Evolutionary conservation across 1,140 invertebrate genomes (phyloP).

Genomic region (Drosophila elegans): DNA sequence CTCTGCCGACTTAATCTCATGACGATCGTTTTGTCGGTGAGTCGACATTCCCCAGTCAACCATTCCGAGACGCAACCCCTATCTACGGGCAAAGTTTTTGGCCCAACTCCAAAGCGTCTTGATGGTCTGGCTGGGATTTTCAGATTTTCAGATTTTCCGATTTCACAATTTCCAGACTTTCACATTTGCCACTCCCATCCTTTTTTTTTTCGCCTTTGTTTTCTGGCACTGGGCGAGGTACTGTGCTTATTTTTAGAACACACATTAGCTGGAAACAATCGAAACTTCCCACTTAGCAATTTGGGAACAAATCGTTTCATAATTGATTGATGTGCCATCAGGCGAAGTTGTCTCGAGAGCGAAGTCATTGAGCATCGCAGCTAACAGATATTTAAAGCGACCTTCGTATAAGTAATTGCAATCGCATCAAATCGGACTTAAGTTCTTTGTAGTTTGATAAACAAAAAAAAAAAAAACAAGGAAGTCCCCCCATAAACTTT

Average conservation of each 20-base stretch:
- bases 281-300: constrained; percentile 57
- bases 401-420: constrained; percentile 27
- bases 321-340: constrained; percentile 74
- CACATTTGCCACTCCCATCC: too few relatives aligned
- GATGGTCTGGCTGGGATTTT: constrained; percentile 16
- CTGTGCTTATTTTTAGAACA: constrained; percentile 74
- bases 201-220: too few relatives aligned
- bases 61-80: not conserved
- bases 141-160: constrained; percentile 17
- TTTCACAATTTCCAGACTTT: not conserved
- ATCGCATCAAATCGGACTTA: constrained; percentile 25
- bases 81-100: constrained; percentile 18
- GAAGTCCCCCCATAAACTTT: not conserved
- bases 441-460: constrained; percentile 26
- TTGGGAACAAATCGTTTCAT: constrained; percentile 76
- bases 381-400: constrained; percentile 19
- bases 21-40: constrained; percentile 20
- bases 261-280: constrained; percentile 72
- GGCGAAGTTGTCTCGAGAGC: constrained; percentile 16
- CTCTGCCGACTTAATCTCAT: constrained; percentile 35
- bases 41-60: not conserved
- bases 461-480: not conserved
- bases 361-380: not conserved
- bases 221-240: constrained; percentile 2
- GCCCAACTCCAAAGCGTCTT: constrained; percentile 38